phyloP scores from a whole-genome alignment of 2,113 vertebrate genomes.

The Caretta caretta region DNA sequence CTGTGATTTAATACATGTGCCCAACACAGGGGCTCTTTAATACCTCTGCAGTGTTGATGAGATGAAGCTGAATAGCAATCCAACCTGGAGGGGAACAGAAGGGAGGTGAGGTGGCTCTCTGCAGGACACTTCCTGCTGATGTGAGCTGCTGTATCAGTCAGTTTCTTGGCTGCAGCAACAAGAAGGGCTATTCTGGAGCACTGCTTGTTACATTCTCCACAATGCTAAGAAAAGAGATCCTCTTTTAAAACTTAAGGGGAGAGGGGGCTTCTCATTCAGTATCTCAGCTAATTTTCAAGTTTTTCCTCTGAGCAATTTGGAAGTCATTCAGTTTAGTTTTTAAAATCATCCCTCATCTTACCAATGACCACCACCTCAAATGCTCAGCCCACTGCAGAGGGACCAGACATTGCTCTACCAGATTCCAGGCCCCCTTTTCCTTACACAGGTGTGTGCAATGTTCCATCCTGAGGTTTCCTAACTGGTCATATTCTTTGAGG shows the following conservation, averaged over 20 bases:
- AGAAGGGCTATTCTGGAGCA: constrained; percentile 11
- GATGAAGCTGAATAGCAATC: not conserved
- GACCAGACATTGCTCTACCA: not conserved
- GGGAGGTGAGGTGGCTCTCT: constrained; percentile 7
- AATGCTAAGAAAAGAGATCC: not conserved
- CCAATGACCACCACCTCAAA: not conserved
- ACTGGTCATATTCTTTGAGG: not conserved
- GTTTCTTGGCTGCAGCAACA: constrained; percentile 50
- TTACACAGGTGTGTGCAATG: not conserved
- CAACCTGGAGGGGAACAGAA: not conserved
- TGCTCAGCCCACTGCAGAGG: not conserved
- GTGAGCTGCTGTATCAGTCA: constrained; percentile 56
- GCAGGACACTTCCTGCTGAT: constrained; percentile 56
- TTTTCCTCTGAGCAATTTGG: not conserved
- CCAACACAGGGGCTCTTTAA: not conserved
- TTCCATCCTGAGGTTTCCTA: not conserved
- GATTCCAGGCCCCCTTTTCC: not conserved
- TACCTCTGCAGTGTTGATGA: not conserved
- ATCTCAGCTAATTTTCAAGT: not conserved
- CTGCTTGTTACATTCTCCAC: not conserved
- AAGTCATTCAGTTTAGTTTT: not conserved
- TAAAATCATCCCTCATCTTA: not conserved
- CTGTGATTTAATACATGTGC: not conserved
- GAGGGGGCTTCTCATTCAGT: not conserved
- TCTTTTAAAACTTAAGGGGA: constrained; percentile 20